Evolutionary conservation across 2,888 invertebrate species (phyloP), one percentile per base, ranked within the genome.

Genomic region (Eupelmus urozonus): DNA sequence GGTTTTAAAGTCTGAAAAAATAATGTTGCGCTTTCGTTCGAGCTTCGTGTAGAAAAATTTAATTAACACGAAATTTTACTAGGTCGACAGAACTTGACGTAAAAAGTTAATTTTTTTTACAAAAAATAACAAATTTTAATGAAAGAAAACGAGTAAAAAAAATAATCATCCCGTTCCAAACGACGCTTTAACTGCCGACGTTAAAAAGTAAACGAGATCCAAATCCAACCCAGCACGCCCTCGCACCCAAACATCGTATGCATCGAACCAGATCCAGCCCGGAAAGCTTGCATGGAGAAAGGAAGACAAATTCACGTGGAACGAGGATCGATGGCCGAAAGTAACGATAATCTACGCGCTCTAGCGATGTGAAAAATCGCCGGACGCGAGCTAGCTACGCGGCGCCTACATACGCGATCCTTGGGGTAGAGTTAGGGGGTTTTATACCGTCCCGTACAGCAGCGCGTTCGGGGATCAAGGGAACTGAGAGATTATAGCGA

Each of bases 331-430:
- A 59, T 79, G 81, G 76, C 78, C 67, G 76, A 80, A 78, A 79
- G 81, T 85, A 85, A 85, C 82, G 76, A 79, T 83, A 83, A 85
- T 85, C 82, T 82, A 85, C 80, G 51, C 45, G 27, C 16, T n/a
- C n/a, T 18, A 18, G 51, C 29, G 51, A n/a, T n/a, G 66, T 66
- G 66, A 66, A 66, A 66, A 66, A 66, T 66, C 66, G 29, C 51
- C 29, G 51, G 51, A 51, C 34, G 66, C 66, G 51, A 13, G n/a
- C 65, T 18, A 23, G 45, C 42, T 25, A 2, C 16, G 1, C 25
- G n/a, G n/a, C 3, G 49, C 65, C 29, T 3, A 49, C 9, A 18
- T 53, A 3, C 11, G 20, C 18, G 7, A 20, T 66, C 66, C 66
- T 66, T 63, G n/a, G 63, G 42, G 65, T n/a, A 65, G 65, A 49